A percentile compares a stretch with the other conserved stretches of the same genome.
phyloP scores from a whole-genome alignment of 2,797 vertebrate species.

The Tiaroga cobitis region DNA sequence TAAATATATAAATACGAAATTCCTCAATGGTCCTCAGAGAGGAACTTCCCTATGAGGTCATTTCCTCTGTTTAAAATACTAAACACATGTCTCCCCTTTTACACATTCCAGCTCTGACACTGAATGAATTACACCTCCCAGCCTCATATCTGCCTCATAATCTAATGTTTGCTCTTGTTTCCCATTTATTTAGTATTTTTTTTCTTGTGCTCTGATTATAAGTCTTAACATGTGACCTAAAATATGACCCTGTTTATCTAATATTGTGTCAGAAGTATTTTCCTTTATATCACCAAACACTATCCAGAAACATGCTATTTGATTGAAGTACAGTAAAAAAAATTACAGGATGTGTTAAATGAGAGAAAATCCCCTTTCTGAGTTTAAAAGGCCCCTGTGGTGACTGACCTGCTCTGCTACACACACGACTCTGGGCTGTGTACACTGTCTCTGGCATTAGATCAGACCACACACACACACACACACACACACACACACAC shows the following conservation, averaged over 20 bases:
- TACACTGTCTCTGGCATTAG: slow-evolving; percentile 55
- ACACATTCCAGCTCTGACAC: slow-evolving; percentile 41
- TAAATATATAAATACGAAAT: slow-evolving; percentile 48
- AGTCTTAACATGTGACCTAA: background rate
- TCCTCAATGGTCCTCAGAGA: slow-evolving; percentile 50
- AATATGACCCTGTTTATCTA: background rate
- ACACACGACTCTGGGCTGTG: slow-evolving; percentile 47
- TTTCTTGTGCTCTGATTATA: background rate
- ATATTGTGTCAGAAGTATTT: slow-evolving; percentile 5
- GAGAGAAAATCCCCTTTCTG: background rate
- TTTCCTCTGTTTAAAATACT: slow-evolving; percentile 61
- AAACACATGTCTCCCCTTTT: slow-evolving; percentile 54
- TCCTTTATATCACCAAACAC: slow-evolving; percentile 5
- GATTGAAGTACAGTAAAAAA: background rate
- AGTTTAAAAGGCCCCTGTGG: slow-evolving; percentile 26
- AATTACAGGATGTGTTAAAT: background rate
- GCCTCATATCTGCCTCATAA: slow-evolving; percentile 19
- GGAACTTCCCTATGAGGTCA: slow-evolving; percentile 63
- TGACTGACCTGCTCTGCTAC: slow-evolving; percentile 49
- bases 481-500: slow-evolving; percentile 12
- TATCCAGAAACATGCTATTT: slow-evolving; percentile 22
- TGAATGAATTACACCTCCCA: slow-evolving; percentile 31
- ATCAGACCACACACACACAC: slow-evolving; percentile 52
- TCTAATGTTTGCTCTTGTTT: slow-evolving; percentile 21
- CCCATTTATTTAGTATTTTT: background rate